A percentile compares a stretch with the other conserved stretches of the same genome.
Evolutionary conservation across 2,888 invertebrate genomes (phyloP).

Genomic region (Drosophila buzzatii): DNA sequence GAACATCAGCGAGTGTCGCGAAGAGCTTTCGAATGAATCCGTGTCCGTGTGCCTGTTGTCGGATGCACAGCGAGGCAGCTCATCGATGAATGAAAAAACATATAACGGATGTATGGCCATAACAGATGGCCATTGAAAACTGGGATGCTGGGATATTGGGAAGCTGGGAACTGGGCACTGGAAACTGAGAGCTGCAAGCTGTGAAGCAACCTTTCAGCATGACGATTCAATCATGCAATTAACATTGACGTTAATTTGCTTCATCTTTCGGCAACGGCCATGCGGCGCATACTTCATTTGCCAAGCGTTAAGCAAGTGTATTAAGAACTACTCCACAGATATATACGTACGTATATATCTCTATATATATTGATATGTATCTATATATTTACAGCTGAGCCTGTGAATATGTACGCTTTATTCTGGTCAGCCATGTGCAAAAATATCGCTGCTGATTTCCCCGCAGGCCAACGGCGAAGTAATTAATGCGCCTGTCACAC

Average conservation of each 20-base stretch:
- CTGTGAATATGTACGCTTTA: not conserved
- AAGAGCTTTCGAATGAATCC: slow-evolving; percentile 17
- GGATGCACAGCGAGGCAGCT: slow-evolving; percentile 33
- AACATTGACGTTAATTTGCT: slow-evolving; percentile 73
- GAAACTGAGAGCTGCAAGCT: not conserved
- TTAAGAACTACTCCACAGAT: slow-evolving; percentile 21
- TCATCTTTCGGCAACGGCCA: slow-evolving; percentile 21
- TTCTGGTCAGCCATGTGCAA: slow-evolving; percentile 27
- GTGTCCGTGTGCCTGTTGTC: slow-evolving; percentile 38
- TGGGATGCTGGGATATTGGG: not conserved
- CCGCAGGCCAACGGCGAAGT: slow-evolving; percentile 40
- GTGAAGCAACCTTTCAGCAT: slow-evolving; percentile 37
- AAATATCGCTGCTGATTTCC: slow-evolving; percentile 52
- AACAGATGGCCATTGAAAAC: slow-evolving; percentile 1
- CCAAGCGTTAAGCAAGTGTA: slow-evolving; percentile 11
- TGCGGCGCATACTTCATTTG: slow-evolving; percentile 39
- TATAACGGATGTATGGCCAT: slow-evolving; percentile 21
- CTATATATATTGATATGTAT: not conserved
- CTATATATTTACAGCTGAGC: not conserved
- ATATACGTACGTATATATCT: not conserved
- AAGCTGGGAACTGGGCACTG: not conserved
- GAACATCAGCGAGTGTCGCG: slow-evolving; percentile 32
- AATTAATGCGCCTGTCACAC: slow-evolving; percentile 52
- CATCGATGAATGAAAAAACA: slow-evolving; percentile 37
- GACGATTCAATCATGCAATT: slow-evolving; percentile 76